phyloP scores from a whole-genome alignment of 2,797 vertebrate genomes.

The Xiphorhynchus erythropygius region DNA sequence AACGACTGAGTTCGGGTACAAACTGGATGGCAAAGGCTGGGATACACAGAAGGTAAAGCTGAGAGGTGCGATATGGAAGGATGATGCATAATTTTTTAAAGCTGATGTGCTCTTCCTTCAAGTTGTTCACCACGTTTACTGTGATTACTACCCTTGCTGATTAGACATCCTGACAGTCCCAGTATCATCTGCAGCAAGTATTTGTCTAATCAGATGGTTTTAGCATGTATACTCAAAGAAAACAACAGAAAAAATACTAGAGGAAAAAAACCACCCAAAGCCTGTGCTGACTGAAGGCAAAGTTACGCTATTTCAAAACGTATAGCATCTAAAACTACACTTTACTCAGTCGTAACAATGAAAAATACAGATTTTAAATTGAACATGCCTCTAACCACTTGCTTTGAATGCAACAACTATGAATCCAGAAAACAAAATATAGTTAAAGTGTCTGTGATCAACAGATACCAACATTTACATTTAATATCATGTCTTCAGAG shows the following conservation, averaged over 20 bases:
- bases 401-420: not conserved
- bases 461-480: not conserved
- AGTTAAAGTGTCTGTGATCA: not conserved
- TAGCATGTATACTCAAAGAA: not conserved
- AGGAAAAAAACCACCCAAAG: not conserved
- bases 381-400: not conserved
- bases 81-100: not conserved
- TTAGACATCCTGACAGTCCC: slow-evolving; percentile 30
- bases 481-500: not conserved
- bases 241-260: not conserved
- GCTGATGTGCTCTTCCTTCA: not conserved
- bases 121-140: slow-evolving; percentile 10
- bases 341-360: not conserved
- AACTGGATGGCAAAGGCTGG: not conserved
- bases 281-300: not conserved
- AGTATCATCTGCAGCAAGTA: not conserved
- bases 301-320: not conserved
- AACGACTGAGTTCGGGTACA: not conserved
- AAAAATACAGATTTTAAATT: not conserved
- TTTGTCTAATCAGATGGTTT: not conserved
- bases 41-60: not conserved
- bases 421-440: not conserved
- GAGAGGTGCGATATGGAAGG: not conserved
- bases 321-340: not conserved
- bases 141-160: not conserved